Evolutionary conservation across 2,888 invertebrate genomes (phyloP).

Genomic region (Synanthedon andrenaeformis): DNA sequence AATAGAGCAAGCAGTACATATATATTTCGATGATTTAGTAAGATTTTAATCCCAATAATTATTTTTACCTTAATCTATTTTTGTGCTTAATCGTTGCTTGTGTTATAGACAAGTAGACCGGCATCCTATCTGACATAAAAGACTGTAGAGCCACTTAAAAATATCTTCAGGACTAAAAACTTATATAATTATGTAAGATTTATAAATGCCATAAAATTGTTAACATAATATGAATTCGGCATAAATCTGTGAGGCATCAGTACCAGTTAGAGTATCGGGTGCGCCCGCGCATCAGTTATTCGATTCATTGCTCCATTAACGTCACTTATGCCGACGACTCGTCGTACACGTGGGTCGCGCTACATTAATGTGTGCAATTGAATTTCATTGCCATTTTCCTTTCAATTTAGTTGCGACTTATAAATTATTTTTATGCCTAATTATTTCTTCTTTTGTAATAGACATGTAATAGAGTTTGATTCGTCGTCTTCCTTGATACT

Average conservation of each 20-base stretch:
- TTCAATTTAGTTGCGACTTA: conserved; percentile 6
- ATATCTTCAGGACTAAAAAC: too few relatives aligned
- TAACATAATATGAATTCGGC: background rate
- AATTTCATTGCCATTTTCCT: conserved; percentile 67
- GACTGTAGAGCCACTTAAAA: too few relatives aligned
- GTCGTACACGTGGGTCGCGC: conserved; percentile 49
- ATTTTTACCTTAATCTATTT: too few relatives aligned
- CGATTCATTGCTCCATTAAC: conserved; percentile 53
- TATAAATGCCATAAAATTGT: background rate
- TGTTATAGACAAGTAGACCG: too few relatives aligned
- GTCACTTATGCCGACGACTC: conserved; percentile 43
- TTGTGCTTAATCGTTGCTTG: too few relatives aligned
- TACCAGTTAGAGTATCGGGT: conserved; percentile 16
- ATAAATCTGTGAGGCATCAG: background rate
- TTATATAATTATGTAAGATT: background rate
- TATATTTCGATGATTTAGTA: too few relatives aligned
- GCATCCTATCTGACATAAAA: too few relatives aligned
- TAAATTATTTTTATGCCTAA: background rate
- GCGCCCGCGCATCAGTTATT: conserved; percentile 63
- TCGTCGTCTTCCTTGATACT: too few relatives aligned
- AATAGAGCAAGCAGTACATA: too few relatives aligned
- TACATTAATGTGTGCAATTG: conserved; percentile 47
- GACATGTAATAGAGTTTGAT: too few relatives aligned
- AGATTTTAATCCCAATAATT: too few relatives aligned
- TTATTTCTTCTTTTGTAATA: too few relatives aligned